Conservation (phyloP, 2,113 vertebrate species). For the Struthidea cinerea region DNA sequence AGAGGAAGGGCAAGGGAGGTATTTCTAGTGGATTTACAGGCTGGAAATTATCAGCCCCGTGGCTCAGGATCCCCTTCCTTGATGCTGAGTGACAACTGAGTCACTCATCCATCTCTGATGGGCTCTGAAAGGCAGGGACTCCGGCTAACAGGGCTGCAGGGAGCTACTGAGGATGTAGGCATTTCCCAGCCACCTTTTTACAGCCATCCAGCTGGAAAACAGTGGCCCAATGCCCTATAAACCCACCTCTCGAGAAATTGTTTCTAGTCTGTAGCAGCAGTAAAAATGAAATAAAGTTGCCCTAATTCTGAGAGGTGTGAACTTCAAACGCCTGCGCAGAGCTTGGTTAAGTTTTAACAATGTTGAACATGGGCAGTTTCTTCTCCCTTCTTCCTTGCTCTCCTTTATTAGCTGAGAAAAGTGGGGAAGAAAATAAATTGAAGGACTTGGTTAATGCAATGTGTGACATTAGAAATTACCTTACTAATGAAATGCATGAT, state of each 20-base stretch:
- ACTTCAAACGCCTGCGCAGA: not conserved
- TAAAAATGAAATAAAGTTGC: not conserved
- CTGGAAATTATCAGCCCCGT: not conserved
- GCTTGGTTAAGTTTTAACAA: not conserved
- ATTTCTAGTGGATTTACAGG: not conserved
- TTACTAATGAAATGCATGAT: constrained; percentile 21
- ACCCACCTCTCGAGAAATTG: not conserved
- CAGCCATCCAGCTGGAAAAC: not conserved
- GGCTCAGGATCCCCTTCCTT: not conserved
- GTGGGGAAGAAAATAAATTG: not conserved
- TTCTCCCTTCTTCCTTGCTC: not conserved
- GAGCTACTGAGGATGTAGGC: not conserved
- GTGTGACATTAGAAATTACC: constrained; percentile 8
- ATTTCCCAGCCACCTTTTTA: not conserved
- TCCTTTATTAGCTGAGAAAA: not conserved
- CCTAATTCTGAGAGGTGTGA: not conserved
- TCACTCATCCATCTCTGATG: not conserved
- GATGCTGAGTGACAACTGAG: not conserved
- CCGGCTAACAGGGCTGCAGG: not conserved
- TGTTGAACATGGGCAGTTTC: not conserved
- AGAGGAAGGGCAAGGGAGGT: not conserved
- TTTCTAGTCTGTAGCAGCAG: not conserved
- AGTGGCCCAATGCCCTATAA: not conserved
- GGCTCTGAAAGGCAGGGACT: not conserved
- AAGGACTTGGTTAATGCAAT: not conserved